A percentile compares a stretch with the other conserved stretches of the same genome.
Evolutionary conservation across 92 coral and sea anemone species (phyloP).

Genomic region (Isaurus tuberculatus): DNA sequence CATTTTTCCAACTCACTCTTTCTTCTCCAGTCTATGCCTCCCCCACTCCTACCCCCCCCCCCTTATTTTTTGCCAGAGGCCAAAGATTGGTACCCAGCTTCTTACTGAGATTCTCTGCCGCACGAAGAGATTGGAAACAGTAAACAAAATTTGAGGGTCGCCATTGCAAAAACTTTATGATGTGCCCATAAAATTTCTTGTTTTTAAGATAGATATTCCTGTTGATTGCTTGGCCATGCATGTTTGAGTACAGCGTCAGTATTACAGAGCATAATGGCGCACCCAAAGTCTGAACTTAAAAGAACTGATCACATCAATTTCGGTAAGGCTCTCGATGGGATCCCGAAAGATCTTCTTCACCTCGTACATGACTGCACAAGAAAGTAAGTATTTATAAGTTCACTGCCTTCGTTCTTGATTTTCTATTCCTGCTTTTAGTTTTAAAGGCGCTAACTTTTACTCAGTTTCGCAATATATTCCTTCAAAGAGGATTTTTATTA

Average conservation of each 20-base stretch:
- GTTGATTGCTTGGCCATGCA: neutral
- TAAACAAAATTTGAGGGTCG: neutral
- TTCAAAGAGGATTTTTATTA: too few species aligned
- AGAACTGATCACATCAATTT: conserved; percentile 87
- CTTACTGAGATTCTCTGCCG: neutral
- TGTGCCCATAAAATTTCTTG: neutral
- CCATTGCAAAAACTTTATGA: neutral
- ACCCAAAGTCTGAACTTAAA: conserved; percentile 74
- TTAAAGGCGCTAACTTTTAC: too few species aligned
- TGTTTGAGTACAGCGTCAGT: neutral
- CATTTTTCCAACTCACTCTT: too few species aligned
- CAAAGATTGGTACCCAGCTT: too few species aligned
- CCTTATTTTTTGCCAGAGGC: too few species aligned
- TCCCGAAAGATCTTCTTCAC: conserved; percentile 62
- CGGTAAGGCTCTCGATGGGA: conserved; percentile 89
- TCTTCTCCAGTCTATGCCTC: too few species aligned
- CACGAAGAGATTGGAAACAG: conserved; percentile 5
- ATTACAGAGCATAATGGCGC: conserved; percentile 70
- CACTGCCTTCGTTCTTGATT: too few species aligned
- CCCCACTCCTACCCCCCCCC: too few species aligned
- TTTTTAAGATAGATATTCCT: too few species aligned
- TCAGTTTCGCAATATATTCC: too few species aligned
- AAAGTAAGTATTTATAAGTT: conserved; percentile 80
- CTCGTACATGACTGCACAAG: conserved; percentile 85
- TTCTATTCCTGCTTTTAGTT: neutral